Evolutionary conservation across 2,113 vertebrate genomes (phyloP).

Genomic region (Urocolius indicus): DNA sequence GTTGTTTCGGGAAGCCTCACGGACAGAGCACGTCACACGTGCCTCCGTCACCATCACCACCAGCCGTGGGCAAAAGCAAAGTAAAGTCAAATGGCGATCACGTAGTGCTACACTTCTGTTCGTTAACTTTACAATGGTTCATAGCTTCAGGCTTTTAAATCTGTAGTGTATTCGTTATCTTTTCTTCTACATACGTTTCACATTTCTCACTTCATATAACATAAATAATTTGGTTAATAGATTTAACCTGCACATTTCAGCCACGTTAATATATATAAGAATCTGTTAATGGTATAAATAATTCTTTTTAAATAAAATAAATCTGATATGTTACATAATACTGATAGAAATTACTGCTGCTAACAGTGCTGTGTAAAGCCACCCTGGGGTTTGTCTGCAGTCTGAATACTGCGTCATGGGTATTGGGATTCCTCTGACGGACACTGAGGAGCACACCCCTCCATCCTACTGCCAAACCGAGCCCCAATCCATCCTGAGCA

Average conservation of each 20-base stretch:
- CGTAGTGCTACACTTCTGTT: slow-evolving; percentile 75
- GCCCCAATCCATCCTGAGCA: background rate
- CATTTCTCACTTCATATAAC: slow-evolving; percentile 84
- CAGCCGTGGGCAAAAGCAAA: background rate
- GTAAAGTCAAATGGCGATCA: slow-evolving; percentile 41
- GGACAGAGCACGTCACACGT: background rate
- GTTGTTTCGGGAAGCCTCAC: background rate
- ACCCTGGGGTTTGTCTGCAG: slow-evolving; percentile 41
- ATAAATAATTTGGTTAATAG: slow-evolving; percentile 89
- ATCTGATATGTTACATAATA: slow-evolving; percentile 89
- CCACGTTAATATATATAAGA: slow-evolving; percentile 86
- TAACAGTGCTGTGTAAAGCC: slow-evolving; percentile 77
- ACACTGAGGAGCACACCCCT: background rate
- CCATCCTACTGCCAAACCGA: slow-evolving; percentile 21
- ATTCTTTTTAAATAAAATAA: slow-evolving; percentile 89
- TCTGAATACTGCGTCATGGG: slow-evolving; percentile 58
- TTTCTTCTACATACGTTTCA: slow-evolving; percentile 79
- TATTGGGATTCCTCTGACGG: background rate
- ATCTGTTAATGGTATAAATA: slow-evolving; percentile 89
- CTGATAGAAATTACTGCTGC: slow-evolving; percentile 80
- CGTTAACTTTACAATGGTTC: slow-evolving; percentile 76
- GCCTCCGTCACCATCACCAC: slow-evolving; percentile 34
- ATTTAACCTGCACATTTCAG: slow-evolving; percentile 85
- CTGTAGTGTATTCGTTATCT: slow-evolving; percentile 77
- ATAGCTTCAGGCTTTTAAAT: slow-evolving; percentile 82